Evolutionary conservation across 2,113 vertebrate species (phyloP).

Genomic region (Ellobius talpinus): DNA sequence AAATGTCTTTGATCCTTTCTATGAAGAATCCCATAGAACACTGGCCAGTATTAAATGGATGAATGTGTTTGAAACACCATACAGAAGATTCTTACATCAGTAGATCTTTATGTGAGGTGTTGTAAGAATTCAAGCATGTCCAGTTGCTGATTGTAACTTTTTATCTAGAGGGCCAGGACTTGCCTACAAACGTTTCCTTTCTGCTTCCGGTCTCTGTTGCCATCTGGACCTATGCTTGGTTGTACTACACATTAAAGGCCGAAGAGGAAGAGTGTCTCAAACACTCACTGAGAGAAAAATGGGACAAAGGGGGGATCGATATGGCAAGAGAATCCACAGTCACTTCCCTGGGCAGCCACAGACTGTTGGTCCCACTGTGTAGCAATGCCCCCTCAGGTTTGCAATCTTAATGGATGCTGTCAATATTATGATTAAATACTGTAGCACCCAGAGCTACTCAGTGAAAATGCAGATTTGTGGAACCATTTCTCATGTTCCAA

Average conservation of each 20-base stretch:
- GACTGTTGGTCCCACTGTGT: not conserved
- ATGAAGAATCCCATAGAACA: not conserved
- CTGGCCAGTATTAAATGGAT: not conserved
- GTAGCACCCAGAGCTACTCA: not conserved
- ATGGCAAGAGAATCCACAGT: not conserved
- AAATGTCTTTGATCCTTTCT: not conserved
- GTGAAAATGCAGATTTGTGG: not conserved
- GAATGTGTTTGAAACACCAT: not conserved
- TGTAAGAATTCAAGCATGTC: not conserved
- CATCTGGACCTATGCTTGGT: not conserved
- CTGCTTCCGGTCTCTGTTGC: not conserved
- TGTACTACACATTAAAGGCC: not conserved
- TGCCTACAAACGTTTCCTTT: not conserved
- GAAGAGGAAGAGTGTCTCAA: not conserved
- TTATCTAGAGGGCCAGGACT: not conserved
- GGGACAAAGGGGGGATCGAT: not conserved
- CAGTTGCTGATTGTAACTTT: not conserved
- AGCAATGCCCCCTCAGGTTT: not conserved
- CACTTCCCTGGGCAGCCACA: not conserved
- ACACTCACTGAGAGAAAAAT: not conserved
- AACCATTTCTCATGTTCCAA: not conserved
- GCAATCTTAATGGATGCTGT: not conserved
- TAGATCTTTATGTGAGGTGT: not conserved
- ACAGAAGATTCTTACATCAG: not conserved
- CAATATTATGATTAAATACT: not conserved